These are phyloP conservation scores for Sarotherodon lohbergeri DNA, from an alignment of 2,113 vertebrate genomes.

Conservation along the genomic window DNA sequence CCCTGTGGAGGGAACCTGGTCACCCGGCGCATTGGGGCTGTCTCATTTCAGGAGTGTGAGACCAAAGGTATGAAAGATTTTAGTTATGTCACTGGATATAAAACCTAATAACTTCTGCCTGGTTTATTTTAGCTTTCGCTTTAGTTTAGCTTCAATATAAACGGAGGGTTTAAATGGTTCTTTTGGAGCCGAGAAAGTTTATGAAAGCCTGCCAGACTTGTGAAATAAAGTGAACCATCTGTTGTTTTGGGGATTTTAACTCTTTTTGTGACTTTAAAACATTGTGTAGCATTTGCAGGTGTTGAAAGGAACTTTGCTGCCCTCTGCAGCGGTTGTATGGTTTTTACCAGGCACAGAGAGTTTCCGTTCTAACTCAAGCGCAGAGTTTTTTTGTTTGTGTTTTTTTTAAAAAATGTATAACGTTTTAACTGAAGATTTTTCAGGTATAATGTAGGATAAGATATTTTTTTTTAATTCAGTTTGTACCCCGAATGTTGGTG, in stretches of 20 bases:
- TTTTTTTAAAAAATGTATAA: background rate
- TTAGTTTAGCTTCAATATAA: background rate
- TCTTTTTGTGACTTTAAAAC: background rate
- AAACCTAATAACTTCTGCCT: background rate
- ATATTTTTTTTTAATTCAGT: background rate
- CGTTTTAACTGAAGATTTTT: background rate
- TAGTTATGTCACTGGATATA: background rate
- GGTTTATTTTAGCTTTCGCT: background rate
- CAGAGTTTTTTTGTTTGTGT: background rate
- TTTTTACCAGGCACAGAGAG: background rate
- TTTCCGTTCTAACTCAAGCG: background rate
- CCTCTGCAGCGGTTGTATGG: conserved; percentile 26
- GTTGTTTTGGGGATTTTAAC: background rate
- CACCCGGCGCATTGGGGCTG: conserved; percentile 77
- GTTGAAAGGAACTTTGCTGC: conserved; percentile 28
- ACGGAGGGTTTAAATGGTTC: background rate
- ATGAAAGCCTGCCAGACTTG: background rate
- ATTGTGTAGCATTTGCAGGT: background rate
- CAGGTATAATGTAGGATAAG: background rate
- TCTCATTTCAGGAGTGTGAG: conserved; percentile 91
- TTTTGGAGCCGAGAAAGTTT: background rate
- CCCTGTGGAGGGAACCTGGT: conserved; percentile 85
- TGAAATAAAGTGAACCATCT: background rate
- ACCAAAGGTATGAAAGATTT: conserved; percentile 81
- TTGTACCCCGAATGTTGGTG: background rate